Base-by-base conservation (phyloP, 1,140 invertebrate genomes). In the Sarcophaga bullata region DNA sequence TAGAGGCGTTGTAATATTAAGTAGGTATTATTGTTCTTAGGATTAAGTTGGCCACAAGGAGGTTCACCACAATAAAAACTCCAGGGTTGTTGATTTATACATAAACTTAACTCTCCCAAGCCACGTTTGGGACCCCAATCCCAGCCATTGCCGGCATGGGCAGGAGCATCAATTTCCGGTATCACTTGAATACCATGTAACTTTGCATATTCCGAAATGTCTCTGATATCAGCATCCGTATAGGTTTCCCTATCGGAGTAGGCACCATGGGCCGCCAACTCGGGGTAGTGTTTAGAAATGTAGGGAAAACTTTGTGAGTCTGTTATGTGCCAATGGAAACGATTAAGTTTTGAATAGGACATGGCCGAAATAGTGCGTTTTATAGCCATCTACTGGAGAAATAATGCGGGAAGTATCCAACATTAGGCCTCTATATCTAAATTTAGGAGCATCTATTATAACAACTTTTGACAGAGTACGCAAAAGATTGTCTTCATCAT, bases 291-390 rank as follows among this genome's bases (percentile, higher is more conserved):
- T 13, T 93, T 91, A 6, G 95, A 92, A 52, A 93, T 90, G 84
- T 96, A 92, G 0, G 96, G 95, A 89, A 97, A 97, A 85, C 95
- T 96, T 85, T 97, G 96, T 0, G 94, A 94, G 87, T 97, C 96
- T 3, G 95, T 95, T 0, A 95, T 92, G 86, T 97, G 96, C 95
- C 95, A 96, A 89, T 97, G 96, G 81, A 97, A 94, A 9, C 95
- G 94, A 90, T 97, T 97, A 78, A 97, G 91, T 90, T 97, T 97
- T 82, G 92, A 93, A 15, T 95, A 92, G 4, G 94, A 93, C 93
- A 97, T 95, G 0, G 92, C 95, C 81, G 95, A 93, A 17, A 97
- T 91, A 0, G 95, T 95, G 17, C 94, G 91, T 84, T 94, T 91
- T n/a, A 97, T 93, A 52, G 93, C 91, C 2, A n/a, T 91, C 87